Base-by-base conservation (phyloP, 1,140 invertebrate species). In the Eciton burchellii region DNA sequence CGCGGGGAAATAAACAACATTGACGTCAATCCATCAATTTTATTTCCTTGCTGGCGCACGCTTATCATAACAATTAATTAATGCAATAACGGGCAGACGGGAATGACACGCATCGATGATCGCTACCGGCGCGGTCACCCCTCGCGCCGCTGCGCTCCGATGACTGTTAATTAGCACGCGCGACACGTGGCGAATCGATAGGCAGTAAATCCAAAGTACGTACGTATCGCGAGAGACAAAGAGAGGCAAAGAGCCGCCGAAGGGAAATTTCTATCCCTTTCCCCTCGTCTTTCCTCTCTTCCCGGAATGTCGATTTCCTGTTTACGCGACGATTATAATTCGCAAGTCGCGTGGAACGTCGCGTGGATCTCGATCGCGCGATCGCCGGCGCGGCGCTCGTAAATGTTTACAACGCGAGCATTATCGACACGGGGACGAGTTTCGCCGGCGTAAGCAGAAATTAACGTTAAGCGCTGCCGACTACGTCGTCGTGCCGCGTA, bases 91-190 rank as follows among this genome's bases (percentile, higher is more conserved):
- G 29, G 6, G 21, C n/a, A n/a, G n/a, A n/a, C n/a, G 6, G 35
- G 3, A 4, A 54, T 1, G 47, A 16, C 59, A 29, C 8, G 49
- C 19, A 3, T 21, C 41, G 56, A 77, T 77, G 63, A 56, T 56
- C 47, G 47, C 43, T 54, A 56, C 47, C 41, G 29, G 19, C 49
- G 21, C 49, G 43, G 21, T 47, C 54, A 45, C 19, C 66, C 14
- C n/a, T 47, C 43, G n/a, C n/a, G n/a, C n/a, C n/a, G n/a, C n/a
- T n/a, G 3, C 8, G 60, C 43, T 12, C 54, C 41, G 54, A 47
- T 72, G 68, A 49, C 66, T 21, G 77, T 81, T 81, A 81, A 81
- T 81, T 81, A 81, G 66, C 12, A 54, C 21, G 54, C 24, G 26
- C 43, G 76, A 41, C 8, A 59, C 45, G 66, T 35, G 0, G 9